Percentiles rank a stretch among this genome's conserved stretches.
Conservation (phyloP, 2,797 vertebrate genomes). For the Manis crassicaudata region DNA sequence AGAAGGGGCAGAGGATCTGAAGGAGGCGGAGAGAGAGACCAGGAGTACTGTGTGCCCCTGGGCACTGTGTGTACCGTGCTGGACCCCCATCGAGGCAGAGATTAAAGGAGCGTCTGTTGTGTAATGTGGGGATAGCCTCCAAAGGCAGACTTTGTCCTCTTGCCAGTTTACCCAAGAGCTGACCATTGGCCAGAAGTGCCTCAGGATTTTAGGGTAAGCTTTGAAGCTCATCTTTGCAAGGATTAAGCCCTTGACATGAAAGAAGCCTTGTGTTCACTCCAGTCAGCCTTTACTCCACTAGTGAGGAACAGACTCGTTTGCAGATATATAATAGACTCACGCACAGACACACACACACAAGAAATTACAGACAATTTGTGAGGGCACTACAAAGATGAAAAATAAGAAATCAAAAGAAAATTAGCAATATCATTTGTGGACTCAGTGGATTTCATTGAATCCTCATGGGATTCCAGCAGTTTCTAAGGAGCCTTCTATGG, state of each 20-base stretch:
- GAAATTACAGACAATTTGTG: background rate
- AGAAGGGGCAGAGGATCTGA: background rate
- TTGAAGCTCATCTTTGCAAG: background rate
- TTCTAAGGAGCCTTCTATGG: background rate
- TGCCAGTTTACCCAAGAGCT: background rate
- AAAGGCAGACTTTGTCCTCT: background rate
- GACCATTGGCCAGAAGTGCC: background rate
- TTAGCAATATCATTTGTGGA: background rate
- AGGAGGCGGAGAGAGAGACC: background rate
- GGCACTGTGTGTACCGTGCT: background rate
- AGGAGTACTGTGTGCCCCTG: accelerated
- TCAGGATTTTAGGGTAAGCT: background rate
- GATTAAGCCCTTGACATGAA: background rate
- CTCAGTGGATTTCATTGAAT: background rate
- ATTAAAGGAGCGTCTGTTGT: background rate
- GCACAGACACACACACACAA: background rate
- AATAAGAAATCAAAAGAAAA: background rate
- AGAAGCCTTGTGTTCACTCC: background rate
- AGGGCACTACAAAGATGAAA: background rate
- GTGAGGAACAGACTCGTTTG: background rate
- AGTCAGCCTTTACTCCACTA: background rate
- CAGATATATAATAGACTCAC: background rate
- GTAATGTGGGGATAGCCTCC: background rate
- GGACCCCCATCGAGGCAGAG: background rate
- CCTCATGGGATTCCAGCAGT: background rate